Percentiles rank a stretch among this genome's conserved stretches.
Conservation (phyloP, 2,888 invertebrate species). For the Chrysolina americana region DNA sequence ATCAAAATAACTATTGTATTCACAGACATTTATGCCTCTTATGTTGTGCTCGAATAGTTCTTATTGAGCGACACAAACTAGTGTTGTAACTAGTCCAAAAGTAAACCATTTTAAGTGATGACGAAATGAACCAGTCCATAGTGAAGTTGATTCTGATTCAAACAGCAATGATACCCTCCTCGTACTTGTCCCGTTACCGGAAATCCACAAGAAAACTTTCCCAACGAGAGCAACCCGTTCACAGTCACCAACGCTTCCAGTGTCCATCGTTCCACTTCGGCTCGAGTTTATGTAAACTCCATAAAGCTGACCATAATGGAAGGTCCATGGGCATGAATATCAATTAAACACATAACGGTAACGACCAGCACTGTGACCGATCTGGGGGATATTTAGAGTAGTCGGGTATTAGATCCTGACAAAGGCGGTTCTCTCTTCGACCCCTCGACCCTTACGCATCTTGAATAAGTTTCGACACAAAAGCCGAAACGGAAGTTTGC, state of each 20-base stretch:
- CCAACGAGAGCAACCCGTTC: not conserved
- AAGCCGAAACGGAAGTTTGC: conserved; percentile 39
- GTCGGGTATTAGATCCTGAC: conserved; percentile 7
- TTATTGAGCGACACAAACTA: too few species aligned
- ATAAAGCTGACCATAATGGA: conserved; percentile 18
- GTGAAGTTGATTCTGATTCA: too few species aligned
- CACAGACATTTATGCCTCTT: too few species aligned
- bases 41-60: too few species aligned
- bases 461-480: conserved; percentile 36
- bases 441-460: conserved; percentile 39
- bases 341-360: conserved; percentile 28
- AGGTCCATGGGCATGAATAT: conserved; percentile 26
- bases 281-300: conserved; percentile 13
- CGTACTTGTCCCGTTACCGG: too few species aligned
- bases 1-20: too few species aligned
- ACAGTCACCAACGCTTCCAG: not conserved
- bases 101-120: too few species aligned
- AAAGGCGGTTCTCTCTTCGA: conserved; percentile 24
- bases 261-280: not conserved
- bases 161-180: too few species aligned
- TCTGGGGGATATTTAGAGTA: conserved; percentile 3
- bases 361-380: conserved; percentile 18
- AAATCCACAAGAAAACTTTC: not conserved
- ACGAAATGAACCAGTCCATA: too few species aligned
- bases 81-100: too few species aligned